Conservation (phyloP, 1,140 invertebrate species). For the Leptopilina boulardi region DNA sequence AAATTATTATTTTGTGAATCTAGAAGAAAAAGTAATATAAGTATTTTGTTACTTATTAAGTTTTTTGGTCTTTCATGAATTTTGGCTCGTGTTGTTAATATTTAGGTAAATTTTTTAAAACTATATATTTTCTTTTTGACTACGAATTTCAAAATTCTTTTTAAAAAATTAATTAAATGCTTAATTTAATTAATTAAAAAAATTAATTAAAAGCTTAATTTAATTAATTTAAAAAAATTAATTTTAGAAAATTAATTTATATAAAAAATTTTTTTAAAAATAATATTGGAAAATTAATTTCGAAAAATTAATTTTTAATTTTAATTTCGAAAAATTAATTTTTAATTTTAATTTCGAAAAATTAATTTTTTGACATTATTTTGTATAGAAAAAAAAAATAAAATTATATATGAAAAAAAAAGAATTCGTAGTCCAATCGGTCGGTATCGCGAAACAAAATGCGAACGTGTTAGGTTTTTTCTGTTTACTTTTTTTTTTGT, state of each 20-base stretch:
- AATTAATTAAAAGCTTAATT: not conserved
- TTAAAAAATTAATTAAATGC: not conserved
- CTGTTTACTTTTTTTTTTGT: not conserved
- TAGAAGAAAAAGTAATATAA: constrained; percentile 6
- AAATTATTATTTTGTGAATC: constrained; percentile 29
- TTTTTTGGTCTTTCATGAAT: constrained; percentile 31
- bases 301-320: not conserved
- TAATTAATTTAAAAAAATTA: too few species aligned
- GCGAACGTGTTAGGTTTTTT: constrained; percentile 50
- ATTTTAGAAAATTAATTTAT: too few species aligned
- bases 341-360: not conserved
- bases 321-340: not conserved
- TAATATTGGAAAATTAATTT: too few species aligned
- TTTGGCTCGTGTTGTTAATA: constrained; percentile 31
- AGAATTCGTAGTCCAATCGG: constrained; percentile 47
- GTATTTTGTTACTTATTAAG: constrained; percentile 29
- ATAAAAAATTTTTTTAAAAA: too few species aligned
- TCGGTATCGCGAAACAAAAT: constrained; percentile 41
- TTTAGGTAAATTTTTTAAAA: constrained; percentile 1
- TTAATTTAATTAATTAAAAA: too few species aligned
- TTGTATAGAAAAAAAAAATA: not conserved
- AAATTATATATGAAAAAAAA: not conserved
- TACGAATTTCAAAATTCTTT: constrained; percentile 4
- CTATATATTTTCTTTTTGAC: constrained; percentile 20
- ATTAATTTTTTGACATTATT: not conserved